A percentile compares a stretch with the other conserved stretches of the same genome.
Conservation (phyloP, 2,797 vertebrate species). For the Amazonetta brasiliensis region DNA sequence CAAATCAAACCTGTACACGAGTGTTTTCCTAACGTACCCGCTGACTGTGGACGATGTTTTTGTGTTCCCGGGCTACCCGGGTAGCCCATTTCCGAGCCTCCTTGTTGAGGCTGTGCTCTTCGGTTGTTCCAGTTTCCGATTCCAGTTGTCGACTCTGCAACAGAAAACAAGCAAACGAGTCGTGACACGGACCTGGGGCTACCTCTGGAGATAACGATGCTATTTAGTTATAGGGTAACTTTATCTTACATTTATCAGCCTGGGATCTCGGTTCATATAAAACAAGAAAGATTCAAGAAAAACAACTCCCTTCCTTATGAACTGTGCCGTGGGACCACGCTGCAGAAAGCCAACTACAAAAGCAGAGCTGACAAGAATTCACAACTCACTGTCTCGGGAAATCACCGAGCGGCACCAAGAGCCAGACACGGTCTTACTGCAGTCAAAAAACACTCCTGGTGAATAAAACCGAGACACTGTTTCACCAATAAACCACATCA, state of each 20-base stretch:
- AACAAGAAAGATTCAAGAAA: neutral
- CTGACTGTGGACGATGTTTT: conserved; percentile 93
- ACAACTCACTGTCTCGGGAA: neutral
- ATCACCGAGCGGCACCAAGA: neutral
- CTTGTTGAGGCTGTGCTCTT: conserved; percentile 99
- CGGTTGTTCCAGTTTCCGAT: conserved; percentile 93
- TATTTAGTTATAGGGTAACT: neutral
- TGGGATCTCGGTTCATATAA: neutral
- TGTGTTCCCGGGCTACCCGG: conserved; percentile 94
- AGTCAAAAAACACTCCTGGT: neutral
- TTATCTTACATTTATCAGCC: fast-evolving
- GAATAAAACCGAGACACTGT: neutral
- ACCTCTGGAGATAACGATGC: fast-evolving
- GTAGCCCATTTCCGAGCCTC: conserved; percentile 98
- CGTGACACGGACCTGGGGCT: fast-evolving
- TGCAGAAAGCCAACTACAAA: neutral
- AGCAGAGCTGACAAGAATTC: neutral
- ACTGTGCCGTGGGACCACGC: neutral
- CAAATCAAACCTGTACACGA: fast-evolving
- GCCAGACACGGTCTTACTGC: neutral
- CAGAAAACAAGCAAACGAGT: neutral
- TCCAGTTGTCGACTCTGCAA: conserved; percentile 94
- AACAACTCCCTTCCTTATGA: neutral
- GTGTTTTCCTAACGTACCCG: conserved; percentile 77
- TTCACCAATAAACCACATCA: fast-evolving